These are phyloP conservation scores for Todus mexicanus DNA, from an alignment of 2,797 vertebrate species.

Conservation along the genomic window DNA sequence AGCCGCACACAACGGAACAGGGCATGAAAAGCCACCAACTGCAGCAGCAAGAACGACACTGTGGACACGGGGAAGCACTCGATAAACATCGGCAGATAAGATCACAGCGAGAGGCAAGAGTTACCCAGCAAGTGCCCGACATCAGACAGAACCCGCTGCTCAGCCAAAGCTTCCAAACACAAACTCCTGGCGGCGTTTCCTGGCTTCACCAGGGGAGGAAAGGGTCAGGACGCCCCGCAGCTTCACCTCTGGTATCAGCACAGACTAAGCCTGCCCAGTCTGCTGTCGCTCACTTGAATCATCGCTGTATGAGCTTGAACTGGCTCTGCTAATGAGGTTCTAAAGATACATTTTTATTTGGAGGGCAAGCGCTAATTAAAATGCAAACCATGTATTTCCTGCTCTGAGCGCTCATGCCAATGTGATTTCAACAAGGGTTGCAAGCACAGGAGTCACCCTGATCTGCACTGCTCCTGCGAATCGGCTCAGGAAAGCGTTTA, in stretches of 20 bases:
- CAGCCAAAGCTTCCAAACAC: neutral
- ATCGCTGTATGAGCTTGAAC: neutral
- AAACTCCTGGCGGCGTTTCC: neutral
- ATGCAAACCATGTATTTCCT: neutral
- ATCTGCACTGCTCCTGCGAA: neutral
- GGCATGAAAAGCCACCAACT: neutral
- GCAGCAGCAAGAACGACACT: neutral
- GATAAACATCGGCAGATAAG: neutral
- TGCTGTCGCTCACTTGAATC: neutral
- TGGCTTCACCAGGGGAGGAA: neutral
- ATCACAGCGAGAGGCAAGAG: neutral
- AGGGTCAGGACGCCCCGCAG: neutral
- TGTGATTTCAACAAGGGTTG: neutral
- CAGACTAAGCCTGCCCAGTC: neutral
- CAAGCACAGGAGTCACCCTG: slow-evolving; percentile 9
- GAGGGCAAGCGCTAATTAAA: neutral
- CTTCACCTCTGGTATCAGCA: neutral
- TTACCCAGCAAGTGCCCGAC: neutral
- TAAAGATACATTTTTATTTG: neutral
- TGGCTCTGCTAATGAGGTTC: neutral
- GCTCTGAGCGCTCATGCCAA: neutral
- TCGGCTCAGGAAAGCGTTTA: neutral
- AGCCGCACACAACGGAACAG: neutral
- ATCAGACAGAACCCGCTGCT: neutral
- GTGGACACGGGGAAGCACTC: neutral